These are phyloP conservation scores for Chunga burmeisteri DNA, from an alignment of 2,113 vertebrate genomes.

Conservation along the genomic window DNA sequence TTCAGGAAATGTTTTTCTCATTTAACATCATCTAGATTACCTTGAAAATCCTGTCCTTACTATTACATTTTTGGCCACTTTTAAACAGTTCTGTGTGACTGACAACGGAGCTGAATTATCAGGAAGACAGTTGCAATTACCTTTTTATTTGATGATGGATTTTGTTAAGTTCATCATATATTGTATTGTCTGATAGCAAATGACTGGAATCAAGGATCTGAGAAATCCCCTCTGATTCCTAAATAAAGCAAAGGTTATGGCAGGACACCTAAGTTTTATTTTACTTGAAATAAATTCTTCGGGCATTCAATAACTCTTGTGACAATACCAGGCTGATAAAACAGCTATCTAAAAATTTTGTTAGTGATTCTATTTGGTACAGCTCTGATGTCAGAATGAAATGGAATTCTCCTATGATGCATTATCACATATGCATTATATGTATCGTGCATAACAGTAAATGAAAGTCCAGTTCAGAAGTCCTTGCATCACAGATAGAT, in stretches of 20 bases:
- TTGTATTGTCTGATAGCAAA: neutral
- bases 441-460: fast-evolving
- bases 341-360: neutral
- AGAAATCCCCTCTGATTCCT: neutral
- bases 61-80: neutral
- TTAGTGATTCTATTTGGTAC: neutral
- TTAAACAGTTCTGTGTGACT: neutral
- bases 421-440: neutral
- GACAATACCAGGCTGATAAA: neutral
- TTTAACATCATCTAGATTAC: neutral
- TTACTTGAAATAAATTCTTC: neutral
- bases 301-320: neutral
- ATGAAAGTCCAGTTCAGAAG: neutral
- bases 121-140: neutral
- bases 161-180: neutral
- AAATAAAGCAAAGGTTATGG: neutral
- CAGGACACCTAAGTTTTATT: neutral
- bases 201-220: neutral
- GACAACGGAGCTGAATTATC: neutral
- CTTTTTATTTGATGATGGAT: neutral
- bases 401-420: neutral
- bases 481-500: neutral
- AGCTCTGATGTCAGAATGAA: neutral
- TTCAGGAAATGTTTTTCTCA: neutral
- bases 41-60: neutral